Evolutionary conservation across 2,888 invertebrate species (phyloP).

Genomic region (Nephrocerus scutellatus): DNA sequence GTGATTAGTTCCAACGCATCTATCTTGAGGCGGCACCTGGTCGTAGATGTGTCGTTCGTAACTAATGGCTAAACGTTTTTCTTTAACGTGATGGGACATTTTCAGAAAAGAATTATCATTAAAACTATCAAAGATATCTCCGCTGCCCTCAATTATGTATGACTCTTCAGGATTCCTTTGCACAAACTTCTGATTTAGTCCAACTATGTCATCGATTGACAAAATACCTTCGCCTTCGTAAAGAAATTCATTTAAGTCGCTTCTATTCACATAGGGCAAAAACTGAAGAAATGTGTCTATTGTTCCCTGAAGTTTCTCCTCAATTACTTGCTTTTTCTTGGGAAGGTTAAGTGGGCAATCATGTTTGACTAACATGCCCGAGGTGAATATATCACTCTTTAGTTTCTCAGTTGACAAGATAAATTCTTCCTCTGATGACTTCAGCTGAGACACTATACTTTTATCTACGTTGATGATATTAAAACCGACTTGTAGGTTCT

Average conservation of each 20-base stretch:
- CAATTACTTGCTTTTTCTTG: constrained; percentile 8
- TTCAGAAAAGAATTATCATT: constrained; percentile 34
- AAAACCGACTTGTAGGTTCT: constrained; percentile 43
- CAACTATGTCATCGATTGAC: constrained; percentile 30
- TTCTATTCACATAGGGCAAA: constrained; percentile 28
- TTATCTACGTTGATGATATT: constrained; percentile 28
- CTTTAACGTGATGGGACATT: constrained; percentile 13
- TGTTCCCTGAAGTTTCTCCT: constrained; percentile 8
- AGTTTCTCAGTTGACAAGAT: constrained; percentile 35
- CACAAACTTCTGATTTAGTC: constrained; percentile 33
- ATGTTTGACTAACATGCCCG: constrained; percentile 39
- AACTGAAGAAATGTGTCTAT: constrained; percentile 27
- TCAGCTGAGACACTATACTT: constrained; percentile 19
- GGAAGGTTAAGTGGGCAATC: constrained; percentile 29
- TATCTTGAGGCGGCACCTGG: too few species aligned
- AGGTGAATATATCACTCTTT: constrained; percentile 34
- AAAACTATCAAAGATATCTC: constrained; percentile 45
- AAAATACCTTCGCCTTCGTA: constrained; percentile 12
- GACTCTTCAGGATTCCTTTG: constrained; percentile 27
- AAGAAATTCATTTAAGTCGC: constrained; percentile 21
- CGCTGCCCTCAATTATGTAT: constrained; percentile 39
- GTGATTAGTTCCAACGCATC: too few species aligned
- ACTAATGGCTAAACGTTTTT: too few species aligned
- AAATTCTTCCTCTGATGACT: constrained; percentile 31
- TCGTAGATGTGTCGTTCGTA: too few species aligned